A percentile compares a stretch with the other conserved stretches of the same genome.
phyloP scores from a whole-genome alignment of 1,140 invertebrate species.

The Drosophila murphyi region DNA sequence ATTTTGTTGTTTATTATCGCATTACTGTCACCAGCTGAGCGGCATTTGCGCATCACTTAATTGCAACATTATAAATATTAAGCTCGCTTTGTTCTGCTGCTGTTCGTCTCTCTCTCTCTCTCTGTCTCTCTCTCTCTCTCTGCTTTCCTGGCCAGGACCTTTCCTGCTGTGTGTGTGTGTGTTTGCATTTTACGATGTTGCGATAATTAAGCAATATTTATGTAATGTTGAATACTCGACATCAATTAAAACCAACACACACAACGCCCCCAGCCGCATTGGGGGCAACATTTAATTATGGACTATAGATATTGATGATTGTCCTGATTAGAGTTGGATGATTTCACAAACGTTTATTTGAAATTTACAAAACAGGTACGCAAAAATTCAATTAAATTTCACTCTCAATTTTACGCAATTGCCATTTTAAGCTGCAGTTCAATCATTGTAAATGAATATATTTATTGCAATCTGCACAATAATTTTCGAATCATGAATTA shows the following conservation, averaged over 20 bases:
- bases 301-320: too few species aligned
- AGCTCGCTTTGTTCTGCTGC: constrained; percentile 24
- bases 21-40: constrained; percentile 57
- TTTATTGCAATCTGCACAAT: not conserved
- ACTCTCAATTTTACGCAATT: too few species aligned
- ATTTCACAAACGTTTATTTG: too few species aligned
- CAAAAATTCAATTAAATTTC: too few species aligned
- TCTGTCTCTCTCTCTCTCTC: not conserved
- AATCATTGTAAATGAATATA: not conserved
- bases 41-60: constrained; percentile 33
- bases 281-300: too few species aligned
- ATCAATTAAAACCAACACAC: not conserved
- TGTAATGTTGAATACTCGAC: constrained; percentile 39
- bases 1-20: constrained; percentile 39
- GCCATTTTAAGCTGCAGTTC: not conserved
- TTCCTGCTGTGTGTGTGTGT: constrained; percentile 2
- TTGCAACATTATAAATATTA: constrained; percentile 48
- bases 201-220: constrained; percentile 51
- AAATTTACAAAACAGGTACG: too few species aligned
- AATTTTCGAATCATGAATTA: not conserved
- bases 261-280: not conserved
- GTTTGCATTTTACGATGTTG: constrained; percentile 29
- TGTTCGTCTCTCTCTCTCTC: not conserved
- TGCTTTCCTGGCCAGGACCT: not conserved
- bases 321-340: too few species aligned